Conservation (phyloP, 2,113 vertebrate species). For the Coreoperca whiteheadi region DNA sequence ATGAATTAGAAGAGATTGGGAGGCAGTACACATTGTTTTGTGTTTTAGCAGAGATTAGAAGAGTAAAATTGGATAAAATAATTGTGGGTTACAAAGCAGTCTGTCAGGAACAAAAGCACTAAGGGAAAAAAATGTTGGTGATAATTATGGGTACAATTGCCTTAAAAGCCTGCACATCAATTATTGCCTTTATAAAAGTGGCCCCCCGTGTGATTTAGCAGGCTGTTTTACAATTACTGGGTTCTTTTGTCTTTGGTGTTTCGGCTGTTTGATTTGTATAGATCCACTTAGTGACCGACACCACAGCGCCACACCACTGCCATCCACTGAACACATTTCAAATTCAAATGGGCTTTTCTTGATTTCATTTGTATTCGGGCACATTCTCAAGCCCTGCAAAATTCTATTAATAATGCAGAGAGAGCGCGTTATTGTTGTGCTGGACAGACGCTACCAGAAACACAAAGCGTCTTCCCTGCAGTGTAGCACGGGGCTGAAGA, state of each 20-base stretch:
- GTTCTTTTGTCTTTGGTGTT: slow-evolving; percentile 33
- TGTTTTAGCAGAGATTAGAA: slow-evolving; percentile 21
- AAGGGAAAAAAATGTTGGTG: slow-evolving; percentile 34
- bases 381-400: slow-evolving; percentile 1
- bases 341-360: slow-evolving; percentile 24
- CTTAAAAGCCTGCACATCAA: slow-evolving; percentile 51
- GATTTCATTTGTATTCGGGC: slow-evolving; percentile 53
- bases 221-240: slow-evolving; percentile 45
- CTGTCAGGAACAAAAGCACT: slow-evolving; percentile 42
- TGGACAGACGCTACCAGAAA: slow-evolving; percentile 9
- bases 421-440: slow-evolving; percentile 7
- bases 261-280: slow-evolving; percentile 10
- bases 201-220: slow-evolving; percentile 15
- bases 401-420: slow-evolving; percentile 50
- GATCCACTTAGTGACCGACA: neutral
- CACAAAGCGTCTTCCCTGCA: neutral
- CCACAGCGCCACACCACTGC: neutral
- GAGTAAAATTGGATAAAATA: slow-evolving; percentile 44
- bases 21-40: neutral
- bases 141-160: slow-evolving; percentile 61
- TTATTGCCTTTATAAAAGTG: slow-evolving; percentile 58
- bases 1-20: neutral
- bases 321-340: neutral
- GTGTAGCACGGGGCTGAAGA: neutral
- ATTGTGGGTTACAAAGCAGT: slow-evolving; percentile 32